phyloP scores from a whole-genome alignment of 2,797 vertebrate species.

The Rhabdophis nuchalis region DNA sequence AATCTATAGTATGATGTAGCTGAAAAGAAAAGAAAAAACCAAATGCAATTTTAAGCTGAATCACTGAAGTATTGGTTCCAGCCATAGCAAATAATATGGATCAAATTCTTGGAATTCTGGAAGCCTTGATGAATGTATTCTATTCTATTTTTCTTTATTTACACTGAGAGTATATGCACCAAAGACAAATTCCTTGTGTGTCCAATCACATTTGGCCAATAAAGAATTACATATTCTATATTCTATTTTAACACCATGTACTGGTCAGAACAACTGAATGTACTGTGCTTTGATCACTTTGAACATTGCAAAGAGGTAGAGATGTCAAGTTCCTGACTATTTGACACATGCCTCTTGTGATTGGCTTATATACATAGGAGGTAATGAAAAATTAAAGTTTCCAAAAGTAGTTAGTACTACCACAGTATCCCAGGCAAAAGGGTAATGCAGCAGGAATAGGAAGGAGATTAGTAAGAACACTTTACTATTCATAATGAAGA shows the following conservation, averaged over 20 bases:
- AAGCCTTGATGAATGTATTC: background rate
- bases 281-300: background rate
- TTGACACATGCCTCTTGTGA: background rate
- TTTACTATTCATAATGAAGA: background rate
- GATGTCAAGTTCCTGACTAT: background rate
- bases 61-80: background rate
- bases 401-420: background rate
- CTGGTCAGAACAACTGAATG: conserved; percentile 1
- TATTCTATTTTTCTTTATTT: too few relatives aligned
- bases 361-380: background rate
- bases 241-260: background rate
- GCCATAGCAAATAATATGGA: background rate
- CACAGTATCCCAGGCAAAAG: background rate
- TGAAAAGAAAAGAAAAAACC: background rate
- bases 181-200: too few relatives aligned
- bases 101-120: background rate
- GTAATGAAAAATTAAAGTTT: background rate
- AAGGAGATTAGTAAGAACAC: background rate
- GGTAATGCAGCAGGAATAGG: background rate
- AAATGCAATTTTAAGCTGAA: background rate
- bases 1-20: background rate
- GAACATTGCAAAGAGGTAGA: background rate
- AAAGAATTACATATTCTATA: too few relatives aligned
- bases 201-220: too few relatives aligned
- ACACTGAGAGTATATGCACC: too few relatives aligned